Evolutionary conservation across 2,113 vertebrate species (phyloP), one percentile per base, ranked within the genome.

Genomic region (Vimba vimba): DNA sequence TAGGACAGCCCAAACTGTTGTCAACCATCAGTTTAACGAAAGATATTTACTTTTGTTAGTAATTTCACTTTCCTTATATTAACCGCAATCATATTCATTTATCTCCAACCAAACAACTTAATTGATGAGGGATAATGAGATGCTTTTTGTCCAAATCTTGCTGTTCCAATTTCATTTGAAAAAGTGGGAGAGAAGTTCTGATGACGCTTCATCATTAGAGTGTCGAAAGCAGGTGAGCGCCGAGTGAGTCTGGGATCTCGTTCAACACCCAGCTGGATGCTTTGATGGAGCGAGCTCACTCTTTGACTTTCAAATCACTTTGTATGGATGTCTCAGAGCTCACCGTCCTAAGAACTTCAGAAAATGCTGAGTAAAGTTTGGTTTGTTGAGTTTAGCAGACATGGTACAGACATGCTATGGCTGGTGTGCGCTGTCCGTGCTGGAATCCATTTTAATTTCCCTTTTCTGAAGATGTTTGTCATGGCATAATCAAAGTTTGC

Each of bases 221-320:
- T 75, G 80, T 64, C 36, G 81, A 69, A 89, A 84, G 85, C 88
- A 78, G 87, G 91, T 91, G 89, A 93, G 91, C 87, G 89, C 89
- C 83, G 81, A 87, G 84, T 90, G 84, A 92, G 89, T 91, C 91
- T 92, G 91, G 93, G 92, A 93, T 79, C 87, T 86, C 73, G 78
- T 91, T 93, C 90, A 93, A 93, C 90, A 83, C 91, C 85, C 93
- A 92, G 92, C 92, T 89, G 92, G 91, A 89, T 23, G 43, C 83
- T 85, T 88, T 87, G 84, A 86, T 86, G 69, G 79, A 83, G 85
- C 78, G 57, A 84, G 74, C 74, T 85, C 81, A 59, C 50, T 89
- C 66, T 25, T 23, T 75, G 83, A 86, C 85, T 88, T 87, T 86
- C 52, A 83, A 85, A 85, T 84, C 79, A 78, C 77, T 86, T 85